Conservation (phyloP, 2,797 vertebrate genomes). For the Peromyscus nudipes region DNA sequence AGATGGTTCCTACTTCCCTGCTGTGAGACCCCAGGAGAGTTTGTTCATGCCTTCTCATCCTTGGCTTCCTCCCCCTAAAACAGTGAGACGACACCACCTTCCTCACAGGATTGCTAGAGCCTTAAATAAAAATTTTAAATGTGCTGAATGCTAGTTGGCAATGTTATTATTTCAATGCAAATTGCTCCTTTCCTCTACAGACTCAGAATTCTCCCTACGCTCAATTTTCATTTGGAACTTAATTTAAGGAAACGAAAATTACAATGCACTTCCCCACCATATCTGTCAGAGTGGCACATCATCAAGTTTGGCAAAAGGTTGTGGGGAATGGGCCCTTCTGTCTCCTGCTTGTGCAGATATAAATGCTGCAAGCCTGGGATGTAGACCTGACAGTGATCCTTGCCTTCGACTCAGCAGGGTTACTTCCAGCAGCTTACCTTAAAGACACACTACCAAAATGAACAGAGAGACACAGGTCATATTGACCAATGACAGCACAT, state of each 20-base stretch:
- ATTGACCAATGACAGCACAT: neutral
- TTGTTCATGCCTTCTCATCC: neutral
- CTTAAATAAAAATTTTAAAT: conserved; percentile 47
- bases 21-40: neutral
- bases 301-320: neutral
- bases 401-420: neutral
- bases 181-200: conserved; percentile 58
- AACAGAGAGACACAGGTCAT: neutral
- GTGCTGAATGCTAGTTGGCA: neutral
- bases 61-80: conserved; percentile 18
- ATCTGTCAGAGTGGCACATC: neutral
- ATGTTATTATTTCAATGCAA: conserved; percentile 52
- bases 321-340: neutral
- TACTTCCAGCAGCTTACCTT: neutral
- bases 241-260: conserved; percentile 58
- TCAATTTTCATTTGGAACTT: conserved; percentile 58
- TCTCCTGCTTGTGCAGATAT: neutral
- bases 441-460: conserved; percentile 27
- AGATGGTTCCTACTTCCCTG: neutral
- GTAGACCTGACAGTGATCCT: neutral
- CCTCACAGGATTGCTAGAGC: neutral
- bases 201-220: conserved; percentile 30
- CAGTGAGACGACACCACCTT: neutral
- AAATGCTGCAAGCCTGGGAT: neutral
- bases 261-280: neutral